A percentile compares a stretch with the other conserved stretches of the same genome.
Evolutionary conservation across 2,113 vertebrate genomes (phyloP).

Genomic region (Craseonycteris thonglongyai): DNA sequence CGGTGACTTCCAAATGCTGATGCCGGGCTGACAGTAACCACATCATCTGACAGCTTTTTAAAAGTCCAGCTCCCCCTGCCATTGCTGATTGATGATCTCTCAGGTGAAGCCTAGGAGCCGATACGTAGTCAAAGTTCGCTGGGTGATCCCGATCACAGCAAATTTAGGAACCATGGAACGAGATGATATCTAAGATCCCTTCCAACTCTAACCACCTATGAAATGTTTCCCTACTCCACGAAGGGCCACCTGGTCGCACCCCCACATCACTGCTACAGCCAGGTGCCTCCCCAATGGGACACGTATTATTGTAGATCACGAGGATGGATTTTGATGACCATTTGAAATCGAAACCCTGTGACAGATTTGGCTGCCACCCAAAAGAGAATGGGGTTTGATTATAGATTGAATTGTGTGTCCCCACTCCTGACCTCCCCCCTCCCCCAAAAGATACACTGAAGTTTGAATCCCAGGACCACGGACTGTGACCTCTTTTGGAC

Average conservation of each 20-base stretch:
- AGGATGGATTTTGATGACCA: neutral
- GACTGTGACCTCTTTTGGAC: neutral
- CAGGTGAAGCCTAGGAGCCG: neutral
- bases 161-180: neutral
- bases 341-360: neutral
- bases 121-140: neutral
- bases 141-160: neutral
- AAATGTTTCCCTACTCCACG: neutral
- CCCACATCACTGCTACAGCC: neutral
- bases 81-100: neutral
- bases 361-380: neutral
- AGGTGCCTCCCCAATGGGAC: neutral
- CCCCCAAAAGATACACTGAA: neutral
- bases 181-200: neutral
- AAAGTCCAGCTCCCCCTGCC: neutral
- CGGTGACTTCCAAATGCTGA: neutral
- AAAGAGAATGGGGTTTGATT: neutral
- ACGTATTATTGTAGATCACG: too few relatives aligned
- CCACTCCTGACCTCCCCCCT: too few relatives aligned
- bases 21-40: neutral
- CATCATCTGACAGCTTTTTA: neutral
- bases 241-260: neutral
- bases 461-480: neutral
- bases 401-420: neutral
- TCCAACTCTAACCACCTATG: neutral